Conservation (phyloP, 1,140 invertebrate genomes). For the Ceratosolen fusciceps region DNA sequence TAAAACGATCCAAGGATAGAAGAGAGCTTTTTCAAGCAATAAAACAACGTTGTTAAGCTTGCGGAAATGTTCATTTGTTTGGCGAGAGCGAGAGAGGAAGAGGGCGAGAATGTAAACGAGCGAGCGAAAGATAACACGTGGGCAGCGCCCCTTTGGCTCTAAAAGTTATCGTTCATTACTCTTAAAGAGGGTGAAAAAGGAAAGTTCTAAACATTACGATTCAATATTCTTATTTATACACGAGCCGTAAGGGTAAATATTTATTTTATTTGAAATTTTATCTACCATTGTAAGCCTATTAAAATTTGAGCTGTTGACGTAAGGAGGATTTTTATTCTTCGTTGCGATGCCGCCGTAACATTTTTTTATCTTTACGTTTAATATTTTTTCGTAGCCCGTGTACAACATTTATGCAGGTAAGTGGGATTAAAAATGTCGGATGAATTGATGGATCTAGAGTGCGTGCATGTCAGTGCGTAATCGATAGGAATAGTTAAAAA, state of each 20-base stretch:
- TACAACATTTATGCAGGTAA: too few species aligned
- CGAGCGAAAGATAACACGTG: constrained; percentile 38
- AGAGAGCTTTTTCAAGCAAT: constrained; percentile 42
- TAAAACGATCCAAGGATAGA: constrained; percentile 21
- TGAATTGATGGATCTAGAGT: too few species aligned
- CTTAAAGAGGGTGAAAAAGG: background rate
- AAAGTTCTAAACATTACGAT: constrained; percentile 15
- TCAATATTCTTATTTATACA: constrained; percentile 28
- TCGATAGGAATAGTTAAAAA: too few species aligned
- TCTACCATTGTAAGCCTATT: background rate
- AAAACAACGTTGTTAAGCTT: constrained; percentile 44
- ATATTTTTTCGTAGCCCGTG: too few species aligned
- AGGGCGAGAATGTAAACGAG: constrained; percentile 12
- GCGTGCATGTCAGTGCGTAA: too few species aligned
- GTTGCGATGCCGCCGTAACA: too few species aligned
- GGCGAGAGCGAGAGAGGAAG: constrained; percentile 14
- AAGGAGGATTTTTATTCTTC: too few species aligned
- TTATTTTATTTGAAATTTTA: too few species aligned
- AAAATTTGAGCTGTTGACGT: too few species aligned
- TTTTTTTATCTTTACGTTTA: too few species aligned
- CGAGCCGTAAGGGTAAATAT: background rate
- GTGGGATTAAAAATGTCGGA: too few species aligned
- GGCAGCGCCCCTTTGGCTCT: constrained; percentile 26
- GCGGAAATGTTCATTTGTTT: constrained; percentile 44
- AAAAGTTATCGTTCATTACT: constrained; percentile 27